phyloP scores from a whole-genome alignment of 92 coral and sea anemone species.

The Phenganax stokvisi region DNA sequence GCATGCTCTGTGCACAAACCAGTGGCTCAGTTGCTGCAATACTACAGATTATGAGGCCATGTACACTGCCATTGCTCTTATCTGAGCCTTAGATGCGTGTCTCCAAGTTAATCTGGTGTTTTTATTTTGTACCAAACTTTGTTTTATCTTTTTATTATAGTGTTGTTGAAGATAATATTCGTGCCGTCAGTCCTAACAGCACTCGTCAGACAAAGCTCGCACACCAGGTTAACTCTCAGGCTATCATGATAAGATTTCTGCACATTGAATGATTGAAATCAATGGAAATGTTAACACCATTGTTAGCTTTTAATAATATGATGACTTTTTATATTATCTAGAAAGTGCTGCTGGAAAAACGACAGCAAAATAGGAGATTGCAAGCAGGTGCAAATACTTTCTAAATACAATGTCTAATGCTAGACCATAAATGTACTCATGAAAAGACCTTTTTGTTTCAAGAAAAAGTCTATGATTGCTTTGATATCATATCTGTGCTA shows the following conservation, averaged over 20 bases:
- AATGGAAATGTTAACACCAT: too few species aligned
- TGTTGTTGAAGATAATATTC: conserved; percentile 72
- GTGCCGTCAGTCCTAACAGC: conserved; percentile 74
- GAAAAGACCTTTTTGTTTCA: too few species aligned
- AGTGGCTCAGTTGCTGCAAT: too few species aligned
- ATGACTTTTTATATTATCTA: conserved; percentile 22
- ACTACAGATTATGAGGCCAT: too few species aligned
- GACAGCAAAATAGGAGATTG: conserved; percentile 72
- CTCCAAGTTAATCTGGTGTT: background rate
- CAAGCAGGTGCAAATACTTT: conserved; percentile 57
- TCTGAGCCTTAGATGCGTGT: background rate
- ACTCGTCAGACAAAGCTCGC: conserved; percentile 77
- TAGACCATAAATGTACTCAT: too few species aligned
- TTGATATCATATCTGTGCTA: background rate
- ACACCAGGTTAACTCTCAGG: conserved; percentile 63
- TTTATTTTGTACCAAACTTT: background rate
- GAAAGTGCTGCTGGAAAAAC: conserved; percentile 76
- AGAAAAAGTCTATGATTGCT: too few species aligned
- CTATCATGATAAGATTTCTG: too few species aligned
- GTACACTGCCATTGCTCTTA: background rate
- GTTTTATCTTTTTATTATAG: conserved; percentile 37
- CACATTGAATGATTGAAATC: too few species aligned
- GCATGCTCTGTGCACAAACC: too few species aligned
- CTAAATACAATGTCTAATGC: too few species aligned
- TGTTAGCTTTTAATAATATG: too few species aligned